Evolutionary conservation across 2,113 vertebrate genomes (phyloP).

Genomic region (Morone chrysops): DNA sequence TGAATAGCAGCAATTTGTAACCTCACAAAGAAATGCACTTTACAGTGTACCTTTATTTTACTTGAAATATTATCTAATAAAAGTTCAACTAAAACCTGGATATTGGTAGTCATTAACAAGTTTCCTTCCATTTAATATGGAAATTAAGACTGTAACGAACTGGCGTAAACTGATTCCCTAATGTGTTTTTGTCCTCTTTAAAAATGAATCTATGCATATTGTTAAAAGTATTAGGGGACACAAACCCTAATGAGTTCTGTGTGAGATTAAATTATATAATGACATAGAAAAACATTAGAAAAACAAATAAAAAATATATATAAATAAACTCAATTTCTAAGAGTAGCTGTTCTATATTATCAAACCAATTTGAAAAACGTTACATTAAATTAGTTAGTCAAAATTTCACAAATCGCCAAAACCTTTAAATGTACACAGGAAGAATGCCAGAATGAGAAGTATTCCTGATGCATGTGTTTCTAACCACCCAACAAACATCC

Average conservation of each 20-base stretch:
- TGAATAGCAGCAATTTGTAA: conserved; percentile 23
- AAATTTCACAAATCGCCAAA: neutral
- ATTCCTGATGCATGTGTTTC: neutral
- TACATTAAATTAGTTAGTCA: conserved; percentile 21
- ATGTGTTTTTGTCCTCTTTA: conserved; percentile 47
- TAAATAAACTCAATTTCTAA: conserved; percentile 13
- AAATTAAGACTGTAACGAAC: conserved; percentile 20
- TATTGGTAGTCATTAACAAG: neutral
- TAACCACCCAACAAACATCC: neutral
- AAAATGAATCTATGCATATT: conserved; percentile 78
- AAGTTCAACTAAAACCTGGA: conserved; percentile 7
- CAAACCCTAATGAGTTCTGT: conserved; percentile 20
- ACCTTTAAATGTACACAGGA: neutral
- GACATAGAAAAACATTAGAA: conserved; percentile 4
- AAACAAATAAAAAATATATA: conserved; percentile 1
- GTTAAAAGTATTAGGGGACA: conserved; percentile 55
- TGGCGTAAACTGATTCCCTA: conserved; percentile 20
- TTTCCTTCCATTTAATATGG: conserved; percentile 21
- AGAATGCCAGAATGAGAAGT: conserved; percentile 3
- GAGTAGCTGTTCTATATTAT: conserved; percentile 15
- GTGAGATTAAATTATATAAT: conserved; percentile 25
- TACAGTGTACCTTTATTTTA: conserved; percentile 33
- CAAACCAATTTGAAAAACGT: neutral
- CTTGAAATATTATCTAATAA: neutral
- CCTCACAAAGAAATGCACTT: conserved; percentile 31